Conservation (phyloP, 2,113 vertebrate genomes). For the Glaucidium brasilianum region DNA sequence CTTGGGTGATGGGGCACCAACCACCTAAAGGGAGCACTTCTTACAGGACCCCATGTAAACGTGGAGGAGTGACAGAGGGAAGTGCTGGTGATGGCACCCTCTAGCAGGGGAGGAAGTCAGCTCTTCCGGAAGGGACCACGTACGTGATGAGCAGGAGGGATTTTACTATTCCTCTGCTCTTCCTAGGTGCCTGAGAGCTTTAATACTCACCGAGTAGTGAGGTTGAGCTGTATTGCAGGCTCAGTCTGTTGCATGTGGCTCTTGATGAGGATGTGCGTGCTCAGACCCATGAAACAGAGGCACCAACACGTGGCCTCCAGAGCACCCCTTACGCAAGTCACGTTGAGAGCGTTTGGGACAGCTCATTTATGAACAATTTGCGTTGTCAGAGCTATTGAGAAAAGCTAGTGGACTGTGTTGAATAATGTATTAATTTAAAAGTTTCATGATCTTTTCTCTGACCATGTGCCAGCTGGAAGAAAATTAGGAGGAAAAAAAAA, state of each 20-base stretch:
- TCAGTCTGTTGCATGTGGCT: background rate
- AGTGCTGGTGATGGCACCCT: background rate
- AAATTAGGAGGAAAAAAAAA: background rate
- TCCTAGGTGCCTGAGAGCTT: background rate
- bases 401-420: background rate
- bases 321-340: background rate
- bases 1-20: fast-evolving
- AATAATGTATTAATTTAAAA: conserved; percentile 24
- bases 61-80: background rate
- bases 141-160: background rate
- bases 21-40: background rate
- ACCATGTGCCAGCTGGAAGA: background rate
- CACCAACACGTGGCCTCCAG: fast-evolving
- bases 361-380: background rate
- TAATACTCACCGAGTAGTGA: fast-evolving
- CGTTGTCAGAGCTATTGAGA: background rate
- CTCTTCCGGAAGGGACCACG: fast-evolving
- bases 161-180: background rate
- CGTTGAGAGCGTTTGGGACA: fast-evolving
- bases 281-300: background rate
- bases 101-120: background rate
- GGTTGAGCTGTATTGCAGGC: background rate
- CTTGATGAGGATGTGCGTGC: background rate
- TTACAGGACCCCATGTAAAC: background rate
- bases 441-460: conserved; percentile 20